These are phyloP conservation scores for Phrynocephalus guinanensis DNA, from an alignment of 2,797 vertebrate species.

Conservation along the genomic window DNA sequence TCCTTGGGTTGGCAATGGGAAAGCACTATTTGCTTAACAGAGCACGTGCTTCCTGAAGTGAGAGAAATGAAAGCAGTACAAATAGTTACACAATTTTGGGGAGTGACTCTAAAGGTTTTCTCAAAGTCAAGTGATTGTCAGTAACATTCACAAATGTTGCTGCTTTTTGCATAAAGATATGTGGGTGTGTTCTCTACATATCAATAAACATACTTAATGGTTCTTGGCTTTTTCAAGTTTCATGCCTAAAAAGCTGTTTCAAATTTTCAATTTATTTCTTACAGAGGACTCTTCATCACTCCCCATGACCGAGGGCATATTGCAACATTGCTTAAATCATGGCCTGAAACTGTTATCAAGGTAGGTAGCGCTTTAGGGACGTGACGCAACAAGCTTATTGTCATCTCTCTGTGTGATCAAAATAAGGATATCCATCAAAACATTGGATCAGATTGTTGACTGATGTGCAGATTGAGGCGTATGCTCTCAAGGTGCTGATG, in stretches of 20 bases:
- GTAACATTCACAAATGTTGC: neutral
- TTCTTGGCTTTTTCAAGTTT: neutral
- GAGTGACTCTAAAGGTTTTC: neutral
- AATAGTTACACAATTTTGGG: neutral
- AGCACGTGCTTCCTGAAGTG: neutral
- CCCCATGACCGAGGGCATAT: constrained; percentile 93
- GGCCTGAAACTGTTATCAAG: constrained; percentile 90
- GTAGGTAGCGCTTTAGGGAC: constrained; percentile 75
- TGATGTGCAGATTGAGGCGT: neutral
- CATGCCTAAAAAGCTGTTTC: neutral
- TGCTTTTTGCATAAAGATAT: neutral
- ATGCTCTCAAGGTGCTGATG: neutral
- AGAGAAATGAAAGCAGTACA: neutral
- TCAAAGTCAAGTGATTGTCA: neutral
- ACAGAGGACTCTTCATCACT: constrained; percentile 94
- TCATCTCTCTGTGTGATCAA: neutral
- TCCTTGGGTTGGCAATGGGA: no score
- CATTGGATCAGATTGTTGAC: no score
- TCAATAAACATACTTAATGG: neutral
- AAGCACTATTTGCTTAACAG: no score
- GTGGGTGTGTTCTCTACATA: neutral
- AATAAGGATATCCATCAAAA: neutral
- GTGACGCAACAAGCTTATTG: constrained; percentile 19
- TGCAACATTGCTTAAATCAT: constrained; percentile 89
- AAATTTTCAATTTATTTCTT: constrained; percentile 38